These are phyloP conservation scores for Rhinopithecus roxellana DNA, from an alignment of 2,113 vertebrate species.

Conservation along the genomic window DNA sequence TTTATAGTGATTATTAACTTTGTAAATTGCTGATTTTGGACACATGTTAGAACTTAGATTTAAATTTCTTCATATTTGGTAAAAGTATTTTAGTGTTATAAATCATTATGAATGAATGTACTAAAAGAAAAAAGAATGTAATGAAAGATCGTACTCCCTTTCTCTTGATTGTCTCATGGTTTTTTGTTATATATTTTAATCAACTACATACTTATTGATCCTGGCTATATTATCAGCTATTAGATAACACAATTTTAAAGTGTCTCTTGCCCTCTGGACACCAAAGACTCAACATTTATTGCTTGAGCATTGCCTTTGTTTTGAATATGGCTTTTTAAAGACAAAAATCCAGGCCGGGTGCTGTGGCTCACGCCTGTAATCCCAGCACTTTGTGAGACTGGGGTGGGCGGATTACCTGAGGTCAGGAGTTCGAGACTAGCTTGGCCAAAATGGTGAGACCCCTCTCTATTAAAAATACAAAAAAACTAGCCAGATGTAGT, in stretches of 20 bases:
- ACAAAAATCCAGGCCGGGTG: not conserved
- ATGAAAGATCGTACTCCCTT: not conserved
- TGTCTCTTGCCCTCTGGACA: not conserved
- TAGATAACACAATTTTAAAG: conserved; percentile 31
- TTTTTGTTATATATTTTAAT: conserved; percentile 34
- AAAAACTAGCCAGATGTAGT: too few species aligned
- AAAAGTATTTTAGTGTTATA: not conserved
- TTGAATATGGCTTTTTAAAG: conserved; percentile 5
- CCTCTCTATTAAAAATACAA: too few species aligned
- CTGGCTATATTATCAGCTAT: conserved; percentile 13
- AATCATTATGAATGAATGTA: conserved; percentile 9
- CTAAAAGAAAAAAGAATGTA: not conserved
- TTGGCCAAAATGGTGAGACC: too few species aligned
- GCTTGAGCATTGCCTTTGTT: conserved; percentile 25
- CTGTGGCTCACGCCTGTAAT: too few species aligned
- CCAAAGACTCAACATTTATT: conserved; percentile 29
- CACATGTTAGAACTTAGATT: not conserved
- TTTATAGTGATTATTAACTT: not conserved
- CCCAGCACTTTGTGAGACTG: too few species aligned
- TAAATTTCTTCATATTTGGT: conserved; percentile 12
- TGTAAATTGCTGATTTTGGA: conserved; percentile 25
- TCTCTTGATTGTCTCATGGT: not conserved
- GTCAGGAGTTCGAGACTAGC: too few species aligned
- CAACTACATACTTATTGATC: not conserved
- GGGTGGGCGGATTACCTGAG: too few species aligned